A percentile compares a stretch with the other conserved stretches of the same genome.
Evolutionary conservation across 2,797 vertebrate genomes (phyloP).

Genomic region (Sphenopsis melanotis): DNA sequence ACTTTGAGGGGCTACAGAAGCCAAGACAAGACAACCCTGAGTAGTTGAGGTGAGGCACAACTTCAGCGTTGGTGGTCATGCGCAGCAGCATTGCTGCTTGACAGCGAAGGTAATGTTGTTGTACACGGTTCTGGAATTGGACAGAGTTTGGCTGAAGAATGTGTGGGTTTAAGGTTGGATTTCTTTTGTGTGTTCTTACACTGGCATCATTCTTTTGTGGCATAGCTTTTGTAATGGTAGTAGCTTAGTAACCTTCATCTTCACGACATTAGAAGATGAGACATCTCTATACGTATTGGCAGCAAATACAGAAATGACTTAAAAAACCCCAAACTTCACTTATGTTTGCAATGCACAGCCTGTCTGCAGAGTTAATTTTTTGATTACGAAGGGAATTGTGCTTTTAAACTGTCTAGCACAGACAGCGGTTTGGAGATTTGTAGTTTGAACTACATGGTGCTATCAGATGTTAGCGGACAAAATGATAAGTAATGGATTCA

Average conservation of each 20-base stretch:
- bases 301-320: background rate
- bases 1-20: background rate
- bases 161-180: background rate
- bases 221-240: background rate
- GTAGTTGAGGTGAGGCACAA: background rate
- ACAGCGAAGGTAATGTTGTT: fast-evolving
- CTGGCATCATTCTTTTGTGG: background rate
- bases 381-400: background rate
- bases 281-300: background rate
- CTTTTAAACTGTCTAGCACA: background rate
- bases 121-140: fast-evolving
- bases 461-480: background rate
- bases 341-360: background rate
- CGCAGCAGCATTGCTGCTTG: fast-evolving
- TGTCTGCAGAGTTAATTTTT: background rate
- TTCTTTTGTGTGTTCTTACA: background rate
- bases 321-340: fast-evolving
- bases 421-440: background rate
- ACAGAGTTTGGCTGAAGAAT: background rate
- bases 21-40: background rate
- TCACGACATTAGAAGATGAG: background rate
- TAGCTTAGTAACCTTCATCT: background rate
- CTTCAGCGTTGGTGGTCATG: background rate
- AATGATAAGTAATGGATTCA: background rate
- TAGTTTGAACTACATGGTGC: background rate